A percentile compares a stretch with the other conserved stretches of the same genome.
Conservation (phyloP, 2,113 vertebrate species). For the Leucoraja erinaceus region DNA sequence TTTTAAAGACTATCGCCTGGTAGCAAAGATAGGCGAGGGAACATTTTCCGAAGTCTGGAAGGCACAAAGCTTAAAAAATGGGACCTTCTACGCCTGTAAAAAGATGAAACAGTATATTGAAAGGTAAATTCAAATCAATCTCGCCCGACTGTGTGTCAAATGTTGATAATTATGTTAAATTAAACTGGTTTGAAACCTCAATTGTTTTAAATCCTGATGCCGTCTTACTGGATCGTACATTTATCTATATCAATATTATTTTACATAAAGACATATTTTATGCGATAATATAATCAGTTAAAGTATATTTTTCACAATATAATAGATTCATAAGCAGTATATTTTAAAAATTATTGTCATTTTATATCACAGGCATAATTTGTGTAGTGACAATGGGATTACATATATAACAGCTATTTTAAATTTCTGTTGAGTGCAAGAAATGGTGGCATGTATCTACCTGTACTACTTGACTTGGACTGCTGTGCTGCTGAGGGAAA, state of each 20-base stretch:
- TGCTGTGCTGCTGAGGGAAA: neutral
- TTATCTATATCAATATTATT: neutral
- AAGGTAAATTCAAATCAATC: conserved; percentile 55
- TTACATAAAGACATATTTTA: neutral
- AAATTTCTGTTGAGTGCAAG: neutral
- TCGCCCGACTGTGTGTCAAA: neutral
- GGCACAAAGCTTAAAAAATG: conserved; percentile 69
- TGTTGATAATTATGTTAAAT: neutral
- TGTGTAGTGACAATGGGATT: neutral
- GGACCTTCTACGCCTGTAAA: conserved; percentile 73
- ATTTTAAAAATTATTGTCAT: neutral
- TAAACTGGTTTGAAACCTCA: neutral
- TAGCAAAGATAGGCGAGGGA: conserved; percentile 78
- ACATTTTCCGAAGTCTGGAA: conserved; percentile 78
- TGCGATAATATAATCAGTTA: neutral
- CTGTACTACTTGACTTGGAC: neutral
- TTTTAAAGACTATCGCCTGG: conserved; percentile 66
- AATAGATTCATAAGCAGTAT: neutral
- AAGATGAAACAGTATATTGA: conserved; percentile 73
- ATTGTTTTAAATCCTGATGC: neutral
- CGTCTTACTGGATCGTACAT: neutral
- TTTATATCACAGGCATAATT: neutral
- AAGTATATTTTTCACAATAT: neutral
- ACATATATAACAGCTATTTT: neutral
- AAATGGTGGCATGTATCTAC: neutral